These are phyloP conservation scores for Rachycentron canadum DNA, from an alignment of 2,797 vertebrate genomes.

Conservation along the genomic window DNA sequence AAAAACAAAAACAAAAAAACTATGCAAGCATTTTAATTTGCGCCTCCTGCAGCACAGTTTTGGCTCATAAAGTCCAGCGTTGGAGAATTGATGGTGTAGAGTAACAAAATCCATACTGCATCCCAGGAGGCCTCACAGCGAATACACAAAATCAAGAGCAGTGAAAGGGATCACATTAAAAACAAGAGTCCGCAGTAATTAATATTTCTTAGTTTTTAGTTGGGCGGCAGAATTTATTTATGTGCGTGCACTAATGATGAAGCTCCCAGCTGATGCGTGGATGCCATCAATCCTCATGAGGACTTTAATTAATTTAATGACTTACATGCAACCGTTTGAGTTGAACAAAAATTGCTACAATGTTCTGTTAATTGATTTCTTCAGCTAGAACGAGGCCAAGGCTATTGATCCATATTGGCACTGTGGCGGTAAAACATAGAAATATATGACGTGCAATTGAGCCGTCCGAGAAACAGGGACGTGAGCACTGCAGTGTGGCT, in stretches of 20 bases:
- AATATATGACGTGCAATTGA: conserved; percentile 35
- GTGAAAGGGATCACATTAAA: conserved; percentile 53
- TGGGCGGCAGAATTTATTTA: conserved; percentile 41
- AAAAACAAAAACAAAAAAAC: conserved; percentile 4
- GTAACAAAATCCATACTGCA: conserved; percentile 60
- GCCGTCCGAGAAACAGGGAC: conserved; percentile 21
- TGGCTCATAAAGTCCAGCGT: conserved; percentile 57
- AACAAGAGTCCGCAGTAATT: conserved; percentile 62
- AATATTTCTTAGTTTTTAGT: conserved; percentile 54
- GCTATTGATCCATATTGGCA: conserved; percentile 55
- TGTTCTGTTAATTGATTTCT: conserved; percentile 63
- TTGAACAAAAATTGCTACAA: conserved; percentile 41
- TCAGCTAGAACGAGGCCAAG: conserved; percentile 26
- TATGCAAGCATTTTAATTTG: conserved; percentile 59
- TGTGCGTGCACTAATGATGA: conserved; percentile 34
- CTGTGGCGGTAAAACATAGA: conserved; percentile 34
- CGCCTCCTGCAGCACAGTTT: conserved; percentile 49
- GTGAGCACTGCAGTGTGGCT: conserved; percentile 9
- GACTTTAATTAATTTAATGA: conserved; percentile 45
- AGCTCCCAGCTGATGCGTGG: conserved; percentile 10
- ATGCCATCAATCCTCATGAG: conserved; percentile 43
- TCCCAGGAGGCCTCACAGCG: conserved; percentile 32
- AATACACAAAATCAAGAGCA: conserved; percentile 55
- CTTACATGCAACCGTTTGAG: conserved; percentile 35
- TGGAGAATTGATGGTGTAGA: conserved; percentile 53